phyloP scores from a whole-genome alignment of 2,888 invertebrate genomes.

The Drosophila subquinaria region DNA sequence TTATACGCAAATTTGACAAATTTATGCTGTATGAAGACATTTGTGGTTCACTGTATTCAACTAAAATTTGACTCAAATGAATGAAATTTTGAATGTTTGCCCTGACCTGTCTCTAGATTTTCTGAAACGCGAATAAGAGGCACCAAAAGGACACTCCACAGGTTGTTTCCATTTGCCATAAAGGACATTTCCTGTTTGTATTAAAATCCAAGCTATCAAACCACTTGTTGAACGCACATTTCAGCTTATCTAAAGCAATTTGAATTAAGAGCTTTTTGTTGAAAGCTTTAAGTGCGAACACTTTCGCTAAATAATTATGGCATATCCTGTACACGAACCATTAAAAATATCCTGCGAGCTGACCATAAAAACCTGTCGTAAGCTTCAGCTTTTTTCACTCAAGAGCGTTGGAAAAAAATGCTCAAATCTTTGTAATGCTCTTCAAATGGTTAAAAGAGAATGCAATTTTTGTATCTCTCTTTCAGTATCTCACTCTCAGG shows the following conservation, averaged over 20 bases:
- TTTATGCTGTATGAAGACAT: no score
- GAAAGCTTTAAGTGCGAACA: slow-evolving; percentile 42
- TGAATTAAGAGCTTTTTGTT: slow-evolving; percentile 34
- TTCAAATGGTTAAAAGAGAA: slow-evolving; percentile 42
- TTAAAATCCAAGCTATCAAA: background rate
- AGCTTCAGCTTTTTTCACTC: slow-evolving; percentile 40
- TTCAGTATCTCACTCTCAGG: background rate
- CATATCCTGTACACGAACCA: slow-evolving; percentile 75
- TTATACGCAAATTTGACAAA: no score
- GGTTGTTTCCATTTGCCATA: slow-evolving; percentile 47
- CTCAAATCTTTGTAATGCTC: slow-evolving; percentile 50
- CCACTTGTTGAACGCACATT: slow-evolving; percentile 56
- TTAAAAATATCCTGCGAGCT: slow-evolving; percentile 64
- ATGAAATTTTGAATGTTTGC: background rate
- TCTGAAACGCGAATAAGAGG: background rate
- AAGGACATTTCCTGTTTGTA: slow-evolving; percentile 41
- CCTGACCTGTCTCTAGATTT: slow-evolving; percentile 34
- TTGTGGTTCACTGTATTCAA: no score
- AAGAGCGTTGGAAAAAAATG: slow-evolving; percentile 38
- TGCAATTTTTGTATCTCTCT: slow-evolving; percentile 15
- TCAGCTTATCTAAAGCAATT: slow-evolving; percentile 1
- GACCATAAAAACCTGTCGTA: slow-evolving; percentile 31
- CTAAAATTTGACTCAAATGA: background rate
- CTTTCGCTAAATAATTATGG: slow-evolving; percentile 62
- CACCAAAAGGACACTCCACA: slow-evolving; percentile 24